These are phyloP conservation scores for Lophotriccus pileatus DNA, from an alignment of 2,797 vertebrate species.

Conservation along the genomic window DNA sequence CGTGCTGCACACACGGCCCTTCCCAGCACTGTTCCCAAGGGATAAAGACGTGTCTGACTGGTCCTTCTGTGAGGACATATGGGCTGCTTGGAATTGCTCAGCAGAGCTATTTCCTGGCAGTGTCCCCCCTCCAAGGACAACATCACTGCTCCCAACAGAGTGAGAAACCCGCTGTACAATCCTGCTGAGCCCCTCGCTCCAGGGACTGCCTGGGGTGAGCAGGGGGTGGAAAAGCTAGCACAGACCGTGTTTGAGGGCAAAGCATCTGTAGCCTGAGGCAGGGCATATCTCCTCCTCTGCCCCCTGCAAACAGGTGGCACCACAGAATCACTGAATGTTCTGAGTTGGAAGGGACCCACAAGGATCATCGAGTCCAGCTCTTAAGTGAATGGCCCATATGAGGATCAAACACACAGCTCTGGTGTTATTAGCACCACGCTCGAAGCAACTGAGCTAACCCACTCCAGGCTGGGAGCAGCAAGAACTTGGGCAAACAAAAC, in stretches of 20 bases:
- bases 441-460: neutral
- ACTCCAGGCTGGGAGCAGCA: neutral
- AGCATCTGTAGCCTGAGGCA: neutral
- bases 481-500: neutral
- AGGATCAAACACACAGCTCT: neutral
- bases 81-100: neutral
- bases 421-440: neutral
- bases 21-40: neutral
- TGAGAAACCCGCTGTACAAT: neutral
- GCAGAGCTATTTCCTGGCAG: neutral
- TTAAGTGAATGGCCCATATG: neutral
- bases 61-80: rapidly evolving
- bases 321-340: neutral
- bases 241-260: neutral
- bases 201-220: neutral
- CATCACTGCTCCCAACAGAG: neutral
- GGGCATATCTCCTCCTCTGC: rapidly evolving
- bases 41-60: neutral
- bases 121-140: neutral
- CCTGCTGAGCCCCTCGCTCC: rapidly evolving
- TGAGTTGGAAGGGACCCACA: neutral
- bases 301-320: neutral
- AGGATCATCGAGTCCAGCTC: neutral
- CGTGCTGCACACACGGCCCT: neutral
- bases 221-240: neutral